phyloP scores from a whole-genome alignment of 2,888 invertebrate genomes.

The Schrankia costaestrigalis region DNA sequence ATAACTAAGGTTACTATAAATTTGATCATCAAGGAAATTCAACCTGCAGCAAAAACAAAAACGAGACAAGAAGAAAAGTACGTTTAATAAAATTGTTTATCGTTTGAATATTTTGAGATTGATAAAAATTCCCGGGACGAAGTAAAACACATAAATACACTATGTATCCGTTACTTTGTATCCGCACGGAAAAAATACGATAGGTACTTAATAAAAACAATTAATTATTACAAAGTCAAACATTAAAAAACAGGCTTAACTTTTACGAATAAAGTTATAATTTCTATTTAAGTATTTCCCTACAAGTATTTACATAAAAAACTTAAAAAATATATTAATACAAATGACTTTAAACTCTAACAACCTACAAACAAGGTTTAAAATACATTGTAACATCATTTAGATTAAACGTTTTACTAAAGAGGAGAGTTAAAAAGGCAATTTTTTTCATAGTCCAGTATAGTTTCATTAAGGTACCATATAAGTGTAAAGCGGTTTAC shows the following conservation, averaged over 20 bases:
- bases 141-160: no score
- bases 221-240: slow-evolving; percentile 2
- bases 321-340: neutral
- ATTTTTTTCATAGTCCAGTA: slow-evolving; percentile 23
- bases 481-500: slow-evolving; percentile 34
- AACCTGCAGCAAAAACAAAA: no score
- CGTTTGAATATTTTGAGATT: no score
- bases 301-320: slow-evolving; percentile 19
- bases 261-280: slow-evolving; percentile 17
- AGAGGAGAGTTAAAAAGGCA: slow-evolving; percentile 13
- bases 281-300: slow-evolving; percentile 17
- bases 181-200: no score
- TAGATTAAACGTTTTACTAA: slow-evolving; percentile 29
- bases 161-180: no score
- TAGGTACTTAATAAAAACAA: slow-evolving; percentile 2
- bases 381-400: slow-evolving; percentile 2
- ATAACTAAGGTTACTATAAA: no score
- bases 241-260: slow-evolving; percentile 9
- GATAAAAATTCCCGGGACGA: no score
- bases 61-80: no score
- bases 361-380: neutral
- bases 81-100: no score
- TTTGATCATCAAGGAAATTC: no score
- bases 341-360: neutral
- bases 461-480: slow-evolving; percentile 41